Base-by-base conservation (phyloP, 1,140 invertebrate genomes). In the Homarus americanus region DNA sequence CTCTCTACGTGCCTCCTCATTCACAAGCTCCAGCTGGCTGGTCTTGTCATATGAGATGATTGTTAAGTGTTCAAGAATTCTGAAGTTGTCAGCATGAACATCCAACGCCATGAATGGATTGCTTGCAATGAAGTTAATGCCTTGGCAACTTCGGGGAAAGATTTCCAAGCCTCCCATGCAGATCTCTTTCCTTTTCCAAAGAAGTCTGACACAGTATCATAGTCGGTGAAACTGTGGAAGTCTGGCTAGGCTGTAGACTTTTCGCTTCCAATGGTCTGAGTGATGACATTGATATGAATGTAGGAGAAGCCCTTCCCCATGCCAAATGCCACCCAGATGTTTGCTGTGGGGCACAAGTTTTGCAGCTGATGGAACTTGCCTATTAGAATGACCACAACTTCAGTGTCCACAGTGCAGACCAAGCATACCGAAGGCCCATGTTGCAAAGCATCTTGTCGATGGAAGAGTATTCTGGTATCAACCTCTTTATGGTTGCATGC, bases 351-450 rank as follows among this genome's bases (percentile, higher is more conserved):
- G 80, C 58, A 58, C 44, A 76, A 53, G 82, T 32, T 15, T 32
- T 36, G 44, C 53, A 90, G 82, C 36, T 82, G 58, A 63, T 73
- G 40, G 66, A 90, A 90, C 87, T 83, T 90, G 87, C 80, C 87
- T 9, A 41, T 80, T 7, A 88, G 2, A 38, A 36, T n/a, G n/a
- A n/a, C n/a, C n/a, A n/a, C n/a, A n/a, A n/a, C n/a, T n/a, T n/a
- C n/a, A n/a, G n/a, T n/a, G 76, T 49, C 7, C 34, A 80, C 2
- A 32, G 76, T 80, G 40, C 76, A 38, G 40, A 80, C 44, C 15
- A 83, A 66, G 53, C 82, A 83, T 15, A 34, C 36, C 24, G 15
- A 75, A 63, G 66, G 75, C 7, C 44, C 41, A 34, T 86, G 69
- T 41, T 75, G 0, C 40, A 83, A 66, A 28, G 87, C 79, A 84